Conservation (phyloP, 2,113 vertebrate genomes). For the Lampris incognitus region DNA sequence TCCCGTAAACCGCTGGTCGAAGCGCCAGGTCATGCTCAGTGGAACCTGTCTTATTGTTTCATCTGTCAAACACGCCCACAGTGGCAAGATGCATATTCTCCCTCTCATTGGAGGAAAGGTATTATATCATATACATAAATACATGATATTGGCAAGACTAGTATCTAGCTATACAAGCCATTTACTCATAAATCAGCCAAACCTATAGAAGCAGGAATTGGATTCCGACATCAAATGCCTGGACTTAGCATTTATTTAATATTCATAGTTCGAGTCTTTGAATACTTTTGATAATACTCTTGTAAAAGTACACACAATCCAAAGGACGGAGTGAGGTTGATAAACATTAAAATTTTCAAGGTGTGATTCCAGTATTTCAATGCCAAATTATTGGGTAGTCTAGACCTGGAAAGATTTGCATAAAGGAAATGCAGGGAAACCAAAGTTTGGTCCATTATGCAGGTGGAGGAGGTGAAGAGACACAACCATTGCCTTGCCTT, state of each 20-base stretch:
- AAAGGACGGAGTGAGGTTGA: too few relatives aligned
- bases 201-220: too few relatives aligned
- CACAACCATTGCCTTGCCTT: conserved; percentile 97
- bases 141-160: too few relatives aligned
- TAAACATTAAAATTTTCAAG: too few relatives aligned
- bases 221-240: too few relatives aligned
- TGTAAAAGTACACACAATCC: too few relatives aligned
- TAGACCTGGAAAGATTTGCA: not conserved
- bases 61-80: conserved; percentile 93
- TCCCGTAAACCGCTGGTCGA: conserved; percentile 96
- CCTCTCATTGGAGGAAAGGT: conserved; percentile 98
- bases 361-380: not conserved
- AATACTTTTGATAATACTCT: too few relatives aligned
- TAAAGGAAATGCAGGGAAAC: not conserved
- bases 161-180: too few relatives aligned
- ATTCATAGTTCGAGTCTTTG: too few relatives aligned
- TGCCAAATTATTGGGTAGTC: not conserved
- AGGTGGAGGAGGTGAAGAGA: conserved; percentile 96
- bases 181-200: too few relatives aligned
- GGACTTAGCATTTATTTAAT: too few relatives aligned
- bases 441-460: not conserved
- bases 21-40: conserved; percentile 94
- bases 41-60: conserved; percentile 98
- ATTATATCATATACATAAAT: conserved; percentile 25
- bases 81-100: conserved; percentile 97